These are phyloP conservation scores for Microtus ochrogaster DNA, from an alignment of 2,113 vertebrate species.

Conservation along the genomic window DNA sequence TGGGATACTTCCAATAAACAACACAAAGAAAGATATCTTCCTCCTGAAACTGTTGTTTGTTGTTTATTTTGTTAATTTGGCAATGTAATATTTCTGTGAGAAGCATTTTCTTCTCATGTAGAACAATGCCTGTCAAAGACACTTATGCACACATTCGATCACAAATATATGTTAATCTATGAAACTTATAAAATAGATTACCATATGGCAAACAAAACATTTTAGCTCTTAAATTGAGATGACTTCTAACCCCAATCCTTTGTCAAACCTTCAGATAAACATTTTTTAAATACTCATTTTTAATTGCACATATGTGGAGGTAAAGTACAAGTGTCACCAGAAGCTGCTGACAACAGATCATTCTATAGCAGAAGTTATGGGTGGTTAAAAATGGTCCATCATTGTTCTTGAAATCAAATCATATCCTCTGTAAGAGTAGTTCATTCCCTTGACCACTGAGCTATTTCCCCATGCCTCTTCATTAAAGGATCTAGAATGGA, in stretches of 20 bases:
- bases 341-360: background rate
- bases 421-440: background rate
- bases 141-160: background rate
- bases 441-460: background rate
- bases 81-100: background rate
- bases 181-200: background rate
- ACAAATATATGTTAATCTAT: background rate
- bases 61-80: background rate
- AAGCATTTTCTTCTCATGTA: background rate
- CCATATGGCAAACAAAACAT: background rate
- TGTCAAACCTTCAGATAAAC: constrained; percentile 80
- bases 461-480: constrained; percentile 46
- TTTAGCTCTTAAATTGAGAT: constrained; percentile 72
- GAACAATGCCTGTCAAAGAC: background rate
- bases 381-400: background rate
- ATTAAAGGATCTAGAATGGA: constrained; percentile 72
- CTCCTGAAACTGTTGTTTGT: background rate
- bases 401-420: background rate
- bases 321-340: background rate
- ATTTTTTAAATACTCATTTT: background rate
- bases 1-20: background rate
- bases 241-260: constrained; percentile 78
- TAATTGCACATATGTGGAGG: too few species aligned
- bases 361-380: background rate
- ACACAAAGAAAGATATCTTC: background rate